These are phyloP conservation scores for Sylvilagus bachmani DNA, from an alignment of 2,113 vertebrate species.

Conservation along the genomic window DNA sequence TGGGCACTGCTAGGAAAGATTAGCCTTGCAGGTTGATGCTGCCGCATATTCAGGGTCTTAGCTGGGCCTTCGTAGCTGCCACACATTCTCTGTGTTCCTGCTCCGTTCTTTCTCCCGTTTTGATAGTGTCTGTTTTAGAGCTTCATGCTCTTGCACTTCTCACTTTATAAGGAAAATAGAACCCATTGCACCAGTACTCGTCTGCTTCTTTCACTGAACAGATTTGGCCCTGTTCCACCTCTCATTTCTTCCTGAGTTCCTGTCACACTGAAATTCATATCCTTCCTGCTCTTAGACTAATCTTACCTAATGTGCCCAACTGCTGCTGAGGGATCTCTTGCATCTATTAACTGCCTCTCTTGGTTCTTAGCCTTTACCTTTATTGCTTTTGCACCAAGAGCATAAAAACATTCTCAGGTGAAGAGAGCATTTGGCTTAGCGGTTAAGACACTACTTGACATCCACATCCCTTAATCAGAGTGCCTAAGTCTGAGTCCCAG, in stretches of 20 bases:
- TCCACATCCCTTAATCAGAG: too few relatives aligned
- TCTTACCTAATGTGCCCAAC: background rate
- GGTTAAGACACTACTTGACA: too few relatives aligned
- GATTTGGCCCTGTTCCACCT: background rate
- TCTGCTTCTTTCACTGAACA: background rate
- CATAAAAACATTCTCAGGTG: background rate
- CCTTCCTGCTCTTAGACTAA: background rate
- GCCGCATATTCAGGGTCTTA: conserved; percentile 20
- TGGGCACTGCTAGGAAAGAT: conserved; percentile 43
- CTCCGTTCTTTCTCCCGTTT: conserved; percentile 25
- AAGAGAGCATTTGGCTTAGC: too few relatives aligned
- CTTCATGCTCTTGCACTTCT: background rate
- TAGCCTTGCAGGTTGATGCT: conserved; percentile 25
- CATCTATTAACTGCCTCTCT: background rate
- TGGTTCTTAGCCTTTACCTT: conserved; percentile 22
- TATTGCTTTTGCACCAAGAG: background rate
- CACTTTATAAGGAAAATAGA: conserved; percentile 22
- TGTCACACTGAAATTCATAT: background rate
- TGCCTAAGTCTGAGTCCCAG: too few relatives aligned
- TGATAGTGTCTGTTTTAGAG: background rate
- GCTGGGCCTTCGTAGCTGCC: background rate
- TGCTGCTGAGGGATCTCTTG: background rate
- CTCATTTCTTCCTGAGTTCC: background rate
- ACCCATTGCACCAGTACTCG: background rate
- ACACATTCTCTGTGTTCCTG: background rate